These are phyloP conservation scores for Ephydatia muelleri DNA, from an alignment of 37 sponge, comb jelly and placozoan genomes.

Conservation along the genomic window DNA sequence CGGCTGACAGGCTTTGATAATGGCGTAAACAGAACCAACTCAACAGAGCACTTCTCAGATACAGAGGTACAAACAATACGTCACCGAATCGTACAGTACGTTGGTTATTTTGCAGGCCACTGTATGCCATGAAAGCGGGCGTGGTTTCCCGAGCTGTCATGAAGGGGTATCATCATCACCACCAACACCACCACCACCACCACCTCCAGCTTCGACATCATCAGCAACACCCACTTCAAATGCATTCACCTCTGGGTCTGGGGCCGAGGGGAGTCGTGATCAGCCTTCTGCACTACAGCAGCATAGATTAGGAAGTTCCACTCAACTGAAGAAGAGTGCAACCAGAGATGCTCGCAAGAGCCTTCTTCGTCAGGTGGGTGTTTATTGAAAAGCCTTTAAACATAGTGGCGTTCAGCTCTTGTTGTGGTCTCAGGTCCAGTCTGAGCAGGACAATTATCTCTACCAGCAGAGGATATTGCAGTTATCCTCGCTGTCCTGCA, in stretches of 20 bases:
- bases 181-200: too few relatives aligned
- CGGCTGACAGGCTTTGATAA: neutral
- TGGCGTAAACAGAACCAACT: neutral
- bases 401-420: too few relatives aligned
- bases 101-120: neutral
- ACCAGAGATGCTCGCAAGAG: neutral
- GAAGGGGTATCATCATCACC: too few relatives aligned
- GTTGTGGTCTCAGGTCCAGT: neutral
- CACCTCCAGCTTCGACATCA: neutral
- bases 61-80: neutral
- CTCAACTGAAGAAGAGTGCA: neutral
- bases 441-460: neutral
- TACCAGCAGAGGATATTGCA: neutral
- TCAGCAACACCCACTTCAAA: too few relatives aligned
- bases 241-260: too few relatives aligned
- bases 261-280: neutral
- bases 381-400: too few relatives aligned
- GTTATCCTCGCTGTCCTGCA: neutral
- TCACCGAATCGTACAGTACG: neutral
- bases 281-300: neutral
- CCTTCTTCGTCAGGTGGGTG: neutral
- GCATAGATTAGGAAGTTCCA: neutral
- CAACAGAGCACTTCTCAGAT: neutral
- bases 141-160: neutral
- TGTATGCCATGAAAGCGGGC: neutral